phyloP scores from a whole-genome alignment of 2,888 invertebrate species.

The Drosophila glabriapex region DNA sequence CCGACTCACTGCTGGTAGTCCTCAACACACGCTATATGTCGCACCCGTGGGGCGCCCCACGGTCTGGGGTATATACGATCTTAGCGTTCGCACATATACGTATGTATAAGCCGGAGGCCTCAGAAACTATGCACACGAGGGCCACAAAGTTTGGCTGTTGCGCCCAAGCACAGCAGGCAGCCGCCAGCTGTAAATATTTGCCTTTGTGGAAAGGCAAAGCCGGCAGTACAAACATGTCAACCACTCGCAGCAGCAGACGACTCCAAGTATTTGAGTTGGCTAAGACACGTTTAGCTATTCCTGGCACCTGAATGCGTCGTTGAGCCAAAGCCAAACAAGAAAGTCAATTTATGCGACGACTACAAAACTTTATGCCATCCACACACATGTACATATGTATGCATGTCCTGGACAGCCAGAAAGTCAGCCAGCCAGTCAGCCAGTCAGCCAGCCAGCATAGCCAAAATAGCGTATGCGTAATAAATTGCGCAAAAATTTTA shows the following conservation, averaged over 20 bases:
- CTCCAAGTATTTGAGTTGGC: slow-evolving; percentile 20
- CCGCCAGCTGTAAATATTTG: slow-evolving; percentile 67
- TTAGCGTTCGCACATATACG: slow-evolving; percentile 55
- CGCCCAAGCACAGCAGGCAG: slow-evolving; percentile 2
- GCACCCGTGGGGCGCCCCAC: slow-evolving; percentile 8
- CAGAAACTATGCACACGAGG: slow-evolving; percentile 62
- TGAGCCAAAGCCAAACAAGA: slow-evolving; percentile 22
- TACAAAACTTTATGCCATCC: slow-evolving; percentile 25
- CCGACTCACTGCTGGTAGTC: slow-evolving; percentile 24
- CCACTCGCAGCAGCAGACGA: slow-evolving; percentile 24
- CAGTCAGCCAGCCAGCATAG: neutral
- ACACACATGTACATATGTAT: neutral
- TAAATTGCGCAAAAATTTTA: slow-evolving; percentile 36
- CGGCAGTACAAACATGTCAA: slow-evolving; percentile 65
- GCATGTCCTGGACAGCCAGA: neutral
- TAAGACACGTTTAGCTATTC: slow-evolving; percentile 36
- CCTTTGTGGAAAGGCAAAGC: slow-evolving; percentile 62
- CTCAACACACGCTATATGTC: slow-evolving; percentile 49
- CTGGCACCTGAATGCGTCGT: slow-evolving; percentile 47
- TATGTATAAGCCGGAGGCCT: slow-evolving; percentile 26
- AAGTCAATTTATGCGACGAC: slow-evolving; percentile 55
- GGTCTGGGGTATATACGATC: slow-evolving; percentile 29
- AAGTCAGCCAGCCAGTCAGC: neutral
- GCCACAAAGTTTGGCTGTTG: slow-evolving; percentile 51
- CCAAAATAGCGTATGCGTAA: slow-evolving; percentile 29